These are phyloP conservation scores for Leguminivora glycinivorella DNA, from an alignment of 1,140 invertebrate species.

Conservation along the genomic window DNA sequence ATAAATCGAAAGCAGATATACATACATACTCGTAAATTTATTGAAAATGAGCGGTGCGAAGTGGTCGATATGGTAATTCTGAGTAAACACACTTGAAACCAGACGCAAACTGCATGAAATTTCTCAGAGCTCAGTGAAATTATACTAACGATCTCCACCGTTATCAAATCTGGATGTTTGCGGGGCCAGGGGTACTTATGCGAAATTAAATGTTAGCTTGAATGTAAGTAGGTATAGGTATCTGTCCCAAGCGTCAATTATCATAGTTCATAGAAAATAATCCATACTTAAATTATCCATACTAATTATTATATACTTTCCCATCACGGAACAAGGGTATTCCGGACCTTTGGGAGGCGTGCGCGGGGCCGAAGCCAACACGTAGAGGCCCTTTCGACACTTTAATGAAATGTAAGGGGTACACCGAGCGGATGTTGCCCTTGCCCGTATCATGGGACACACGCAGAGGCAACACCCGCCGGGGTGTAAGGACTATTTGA, in stretches of 20 bases:
- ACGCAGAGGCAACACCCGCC: no score
- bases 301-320: no score
- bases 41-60: not conserved
- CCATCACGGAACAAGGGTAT: no score
- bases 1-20: not conserved
- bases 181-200: not conserved
- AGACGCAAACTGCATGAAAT: constrained; percentile 2
- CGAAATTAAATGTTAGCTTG: not conserved
- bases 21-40: not conserved
- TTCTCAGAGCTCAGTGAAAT: constrained; percentile 12
- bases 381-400: no score
- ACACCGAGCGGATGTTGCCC: no score
- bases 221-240: not conserved
- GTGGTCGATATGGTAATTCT: constrained; percentile 9
- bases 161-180: constrained; percentile 10
- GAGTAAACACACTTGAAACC: constrained; percentile 8
- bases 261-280: no score
- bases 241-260: not conserved
- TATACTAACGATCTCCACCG: constrained; percentile 14
- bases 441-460: no score
- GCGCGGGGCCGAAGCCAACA: no score
- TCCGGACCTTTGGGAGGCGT: no score
- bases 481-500: no score
- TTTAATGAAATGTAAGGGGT: no score
- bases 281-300: no score